Base-by-base conservation (phyloP, 2,113 vertebrate genomes). In the Hemibagrus wyckioides region DNA sequence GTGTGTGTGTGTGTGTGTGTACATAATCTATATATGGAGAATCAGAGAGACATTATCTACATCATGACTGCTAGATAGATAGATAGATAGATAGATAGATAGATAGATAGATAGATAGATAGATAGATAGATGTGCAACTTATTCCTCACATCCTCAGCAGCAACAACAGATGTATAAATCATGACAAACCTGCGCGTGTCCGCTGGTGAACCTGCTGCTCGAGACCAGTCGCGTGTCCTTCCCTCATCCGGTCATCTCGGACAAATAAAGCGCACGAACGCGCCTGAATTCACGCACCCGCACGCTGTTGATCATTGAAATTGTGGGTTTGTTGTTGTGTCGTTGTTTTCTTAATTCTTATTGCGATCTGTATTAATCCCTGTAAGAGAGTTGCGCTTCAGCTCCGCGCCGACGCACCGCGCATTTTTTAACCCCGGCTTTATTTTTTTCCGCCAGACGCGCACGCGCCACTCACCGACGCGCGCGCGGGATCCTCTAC, bases 161-260 rank as follows among this genome's bases (percentile, higher is more conserved):
- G 59, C 17, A 82, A 48, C 9, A 44, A 19, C 57, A 48, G 80
- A 30, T 82, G 57, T 82, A 63, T 63, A 19, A 82, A 63, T 82
- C 14, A 65, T 44, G 25, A 82, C 57, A 44, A 11, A 82, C 80
- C 80, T 82, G 80, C 80, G 80, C 80, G 80, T 44, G 54, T 10
- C 80, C 80, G 80, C 80, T 39, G 80, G 80, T 82, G 80, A 82
- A 82, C 36, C 80, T 63, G 80, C 80, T 82, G 80, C 80, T 63
- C 57, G 56, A 63, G 57, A 3, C 80, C 80, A 82, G 80, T 30
- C 80, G 80, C 57, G 80, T 30, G 80, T 63, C 80, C 80, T 65
- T 82, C 25, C 57, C 67, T 73, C 83, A 75, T 71, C 69, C 52
- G 83, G 83, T 56, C 83, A 75, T 48, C 69, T 57, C 41, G 65